Evolutionary conservation across 2,113 vertebrate genomes (phyloP).

Genomic region (Ptyas mucosa): DNA sequence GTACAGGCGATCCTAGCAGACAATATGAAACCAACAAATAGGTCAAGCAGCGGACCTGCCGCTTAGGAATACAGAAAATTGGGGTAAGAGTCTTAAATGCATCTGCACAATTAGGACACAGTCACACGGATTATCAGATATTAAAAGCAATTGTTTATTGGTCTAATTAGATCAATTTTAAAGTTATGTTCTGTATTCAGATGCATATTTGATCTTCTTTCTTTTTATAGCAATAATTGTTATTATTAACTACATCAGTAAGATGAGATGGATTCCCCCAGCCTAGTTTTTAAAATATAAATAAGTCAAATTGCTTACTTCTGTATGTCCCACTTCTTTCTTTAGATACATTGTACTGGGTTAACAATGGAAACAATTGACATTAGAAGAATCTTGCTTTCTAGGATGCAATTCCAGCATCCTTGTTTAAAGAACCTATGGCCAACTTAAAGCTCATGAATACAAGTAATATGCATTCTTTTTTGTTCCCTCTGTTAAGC

Average conservation of each 20-base stretch:
- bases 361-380: not conserved
- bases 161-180: conserved; percentile 8
- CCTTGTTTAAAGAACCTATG: too few relatives aligned
- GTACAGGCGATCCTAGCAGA: conserved; percentile 88
- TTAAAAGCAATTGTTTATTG: conserved; percentile 16
- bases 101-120: conserved; percentile 8
- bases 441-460: not conserved
- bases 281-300: not conserved
- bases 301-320: not conserved
- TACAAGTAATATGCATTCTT: not conserved
- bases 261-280: too few relatives aligned
- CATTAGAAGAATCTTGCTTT: not conserved
- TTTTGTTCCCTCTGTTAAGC: not conserved
- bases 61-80: conserved; percentile 13
- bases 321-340: not conserved
- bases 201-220: not conserved
- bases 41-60: not conserved
- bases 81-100: not conserved
- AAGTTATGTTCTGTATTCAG: not conserved
- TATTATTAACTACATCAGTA: not conserved
- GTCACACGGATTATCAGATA: not conserved
- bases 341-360: not conserved
- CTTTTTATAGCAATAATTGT: not conserved
- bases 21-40: conserved; percentile 18
- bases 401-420: not conserved